Evolutionary conservation across 2,888 invertebrate genomes (phyloP).

Genomic region (Ichneumoninae sp.): DNA sequence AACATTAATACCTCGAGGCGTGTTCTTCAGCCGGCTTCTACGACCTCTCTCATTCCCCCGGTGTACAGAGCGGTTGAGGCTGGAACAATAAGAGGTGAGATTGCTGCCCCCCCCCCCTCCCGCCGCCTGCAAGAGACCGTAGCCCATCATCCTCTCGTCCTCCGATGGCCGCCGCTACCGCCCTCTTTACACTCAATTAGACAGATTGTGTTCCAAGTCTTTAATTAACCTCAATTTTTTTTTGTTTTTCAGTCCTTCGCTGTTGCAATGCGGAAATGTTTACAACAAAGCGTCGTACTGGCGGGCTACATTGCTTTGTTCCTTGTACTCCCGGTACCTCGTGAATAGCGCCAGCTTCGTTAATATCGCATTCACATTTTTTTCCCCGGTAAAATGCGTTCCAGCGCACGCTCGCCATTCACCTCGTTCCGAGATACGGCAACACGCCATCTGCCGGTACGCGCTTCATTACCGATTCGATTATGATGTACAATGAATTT

Average conservation of each 20-base stretch:
- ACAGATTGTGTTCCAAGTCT: constrained; percentile 12
- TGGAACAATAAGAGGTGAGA: constrained; percentile 15
- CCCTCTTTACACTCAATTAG: constrained; percentile 1
- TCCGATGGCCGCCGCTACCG: not conserved
- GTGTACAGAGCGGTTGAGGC: constrained; percentile 13
- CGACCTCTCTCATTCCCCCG: not conserved
- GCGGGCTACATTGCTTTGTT: not conserved
- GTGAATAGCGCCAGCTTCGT: not conserved
- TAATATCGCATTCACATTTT: not conserved
- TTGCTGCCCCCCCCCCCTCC: not conserved
- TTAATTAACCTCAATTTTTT: not conserved
- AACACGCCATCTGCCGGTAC: not conserved
- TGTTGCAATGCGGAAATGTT: not conserved
- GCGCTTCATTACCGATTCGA: not conserved
- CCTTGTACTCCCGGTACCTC: not conserved
- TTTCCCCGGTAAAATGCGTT: not conserved
- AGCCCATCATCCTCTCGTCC: not conserved
- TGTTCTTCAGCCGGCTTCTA: not conserved
- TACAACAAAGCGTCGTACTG: not conserved
- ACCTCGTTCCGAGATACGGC: not conserved
- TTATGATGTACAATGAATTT: not conserved
- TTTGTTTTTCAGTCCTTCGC: not conserved
- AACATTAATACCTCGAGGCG: constrained; percentile 30
- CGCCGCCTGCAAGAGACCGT: not conserved
- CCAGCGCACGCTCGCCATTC: not conserved